A percentile compares a stretch with the other conserved stretches of the same genome.
Evolutionary conservation across 2,113 vertebrate genomes (phyloP).

Genomic region (Nymphicus hollandicus): DNA sequence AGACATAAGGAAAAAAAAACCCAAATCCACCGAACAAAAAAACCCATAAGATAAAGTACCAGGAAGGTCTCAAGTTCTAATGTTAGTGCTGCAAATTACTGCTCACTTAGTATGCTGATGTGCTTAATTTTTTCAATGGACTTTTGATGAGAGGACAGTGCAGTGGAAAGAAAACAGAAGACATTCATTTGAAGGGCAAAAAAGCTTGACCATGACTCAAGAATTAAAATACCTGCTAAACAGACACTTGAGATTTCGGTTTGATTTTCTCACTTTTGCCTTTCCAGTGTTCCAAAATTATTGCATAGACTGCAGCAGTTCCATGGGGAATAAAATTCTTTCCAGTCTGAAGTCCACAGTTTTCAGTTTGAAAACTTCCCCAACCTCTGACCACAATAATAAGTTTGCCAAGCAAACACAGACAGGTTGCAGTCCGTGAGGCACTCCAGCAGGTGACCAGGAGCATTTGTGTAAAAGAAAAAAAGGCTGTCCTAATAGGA

Average conservation of each 20-base stretch:
- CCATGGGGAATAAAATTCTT: too few relatives aligned
- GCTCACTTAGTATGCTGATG: neutral
- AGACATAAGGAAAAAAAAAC: neutral
- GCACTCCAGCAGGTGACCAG: too few relatives aligned
- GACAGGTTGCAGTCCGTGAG: neutral
- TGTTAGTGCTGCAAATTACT: neutral
- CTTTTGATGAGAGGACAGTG: neutral
- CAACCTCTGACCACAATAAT: neutral
- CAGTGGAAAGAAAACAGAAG: neutral
- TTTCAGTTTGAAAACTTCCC: neutral
- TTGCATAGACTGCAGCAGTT: neutral
- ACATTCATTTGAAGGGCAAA: neutral
- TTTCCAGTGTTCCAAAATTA: neutral
- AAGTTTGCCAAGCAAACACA: neutral
- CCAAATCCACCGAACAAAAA: too few relatives aligned
- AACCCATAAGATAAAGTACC: neutral
- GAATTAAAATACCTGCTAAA: neutral
- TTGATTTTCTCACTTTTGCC: neutral
- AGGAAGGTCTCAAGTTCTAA: neutral
- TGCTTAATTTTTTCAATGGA: neutral
- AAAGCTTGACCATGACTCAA: neutral
- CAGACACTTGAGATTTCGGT: neutral
- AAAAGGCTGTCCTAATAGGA: neutral
- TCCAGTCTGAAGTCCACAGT: too few relatives aligned
- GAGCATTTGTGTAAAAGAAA: neutral